These are phyloP conservation scores for Epinephelus malabaricus DNA, from an alignment of 2,797 vertebrate genomes.

Conservation along the genomic window DNA sequence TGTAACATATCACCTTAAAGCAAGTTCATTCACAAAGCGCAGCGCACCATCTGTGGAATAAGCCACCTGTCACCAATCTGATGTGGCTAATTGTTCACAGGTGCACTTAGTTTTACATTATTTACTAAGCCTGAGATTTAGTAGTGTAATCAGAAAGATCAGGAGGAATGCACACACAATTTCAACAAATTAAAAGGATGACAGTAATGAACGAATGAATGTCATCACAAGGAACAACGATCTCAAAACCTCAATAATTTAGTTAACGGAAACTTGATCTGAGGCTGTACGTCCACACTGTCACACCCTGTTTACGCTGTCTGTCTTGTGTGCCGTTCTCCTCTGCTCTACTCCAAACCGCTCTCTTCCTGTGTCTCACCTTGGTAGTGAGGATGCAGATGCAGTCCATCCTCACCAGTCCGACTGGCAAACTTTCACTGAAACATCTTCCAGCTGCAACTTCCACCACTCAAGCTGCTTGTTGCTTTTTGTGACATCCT, in stretches of 20 bases:
- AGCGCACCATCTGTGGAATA: constrained; percentile 1
- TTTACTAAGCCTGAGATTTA: constrained; percentile 5
- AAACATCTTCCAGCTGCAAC: constrained; percentile 55
- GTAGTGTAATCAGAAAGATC: too few relatives aligned
- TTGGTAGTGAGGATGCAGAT: constrained; percentile 87
- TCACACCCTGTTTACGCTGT: constrained; percentile 5
- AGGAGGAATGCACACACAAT: neutral
- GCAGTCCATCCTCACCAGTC: constrained; percentile 82
- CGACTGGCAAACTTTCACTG: constrained; percentile 66
- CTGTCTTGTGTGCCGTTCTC: neutral
- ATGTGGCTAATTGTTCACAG: constrained; percentile 6
- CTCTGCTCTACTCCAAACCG: neutral
- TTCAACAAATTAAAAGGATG: neutral
- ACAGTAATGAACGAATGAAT: neutral
- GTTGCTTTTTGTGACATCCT: constrained; percentile 53
- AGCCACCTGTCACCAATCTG: constrained; percentile 3
- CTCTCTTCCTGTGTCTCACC: constrained; percentile 72
- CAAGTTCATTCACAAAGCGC: constrained; percentile 22
- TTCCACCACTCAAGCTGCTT: constrained; percentile 52
- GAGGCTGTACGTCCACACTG: neutral
- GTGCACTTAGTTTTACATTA: neutral
- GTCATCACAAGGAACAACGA: neutral
- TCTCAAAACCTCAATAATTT: neutral
- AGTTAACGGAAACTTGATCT: neutral
- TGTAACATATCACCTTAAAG: constrained; percentile 23